Evolutionary conservation across 2,888 invertebrate genomes (phyloP).

Genomic region (Spisula solida): DNA sequence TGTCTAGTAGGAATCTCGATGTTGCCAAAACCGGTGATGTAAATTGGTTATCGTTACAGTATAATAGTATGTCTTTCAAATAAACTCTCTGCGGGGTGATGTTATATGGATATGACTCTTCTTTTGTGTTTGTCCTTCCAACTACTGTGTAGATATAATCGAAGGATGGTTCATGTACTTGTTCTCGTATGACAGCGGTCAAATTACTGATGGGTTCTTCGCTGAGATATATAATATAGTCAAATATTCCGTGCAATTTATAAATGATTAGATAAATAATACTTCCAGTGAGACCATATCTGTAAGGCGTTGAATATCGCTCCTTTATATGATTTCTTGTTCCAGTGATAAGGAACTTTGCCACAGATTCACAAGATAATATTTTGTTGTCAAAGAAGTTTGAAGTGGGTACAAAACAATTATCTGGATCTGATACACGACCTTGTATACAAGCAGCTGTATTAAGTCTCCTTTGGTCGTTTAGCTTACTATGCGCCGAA

Average conservation of each 20-base stretch:
- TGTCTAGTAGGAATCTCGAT: too few relatives aligned
- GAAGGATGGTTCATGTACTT: not conserved
- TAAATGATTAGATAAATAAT: constrained; percentile 28
- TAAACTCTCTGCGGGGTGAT: not conserved
- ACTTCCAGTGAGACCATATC: constrained; percentile 32
- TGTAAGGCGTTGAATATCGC: not conserved
- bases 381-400: constrained; percentile 25
- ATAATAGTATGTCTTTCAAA: constrained; percentile 16
- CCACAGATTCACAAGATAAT: not conserved
- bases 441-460: constrained; percentile 24
- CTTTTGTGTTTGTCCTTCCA: constrained; percentile 9
- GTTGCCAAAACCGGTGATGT: not conserved
- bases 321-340: constrained; percentile 9
- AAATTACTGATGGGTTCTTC: constrained; percentile 28
- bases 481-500: constrained; percentile 2
- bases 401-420: not conserved
- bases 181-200: not conserved
- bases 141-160: constrained; percentile 27
- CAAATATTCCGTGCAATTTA: not conserved
- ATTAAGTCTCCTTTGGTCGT: constrained; percentile 9
- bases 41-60: constrained; percentile 13
- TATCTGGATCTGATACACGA: constrained; percentile 18
- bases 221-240: constrained; percentile 25
- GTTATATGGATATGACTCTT: constrained; percentile 19
- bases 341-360: not conserved